Evolutionary conservation across 37 sponge, comb jelly and placozoan species (phyloP).

Genomic region (Spongia lamella): DNA sequence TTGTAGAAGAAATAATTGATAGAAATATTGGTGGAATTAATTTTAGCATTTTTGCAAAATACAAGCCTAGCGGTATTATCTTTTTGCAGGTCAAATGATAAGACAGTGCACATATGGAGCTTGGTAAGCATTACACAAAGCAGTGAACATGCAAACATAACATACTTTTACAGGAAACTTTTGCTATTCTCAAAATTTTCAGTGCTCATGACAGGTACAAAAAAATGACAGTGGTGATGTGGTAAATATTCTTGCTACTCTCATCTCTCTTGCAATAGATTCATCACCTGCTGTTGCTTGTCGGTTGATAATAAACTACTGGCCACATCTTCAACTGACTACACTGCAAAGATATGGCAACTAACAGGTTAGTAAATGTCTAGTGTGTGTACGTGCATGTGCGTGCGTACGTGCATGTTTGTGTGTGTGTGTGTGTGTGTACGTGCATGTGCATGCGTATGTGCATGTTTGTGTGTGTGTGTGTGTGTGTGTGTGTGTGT

Average conservation of each 20-base stretch:
- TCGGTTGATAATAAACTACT: neutral
- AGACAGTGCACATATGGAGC: conserved; percentile 52
- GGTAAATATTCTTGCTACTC: neutral
- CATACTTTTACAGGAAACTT: too few relatives aligned
- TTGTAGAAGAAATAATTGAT: too few relatives aligned
- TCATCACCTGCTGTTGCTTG: too few relatives aligned
- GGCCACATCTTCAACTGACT: neutral
- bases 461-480: neutral
- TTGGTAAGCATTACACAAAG: conserved; percentile 21
- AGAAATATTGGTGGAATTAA: too few relatives aligned
- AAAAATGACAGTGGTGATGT: neutral
- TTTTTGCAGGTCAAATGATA: conserved; percentile 46
- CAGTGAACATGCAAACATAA: neutral
- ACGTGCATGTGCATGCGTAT: conserved; percentile 19
- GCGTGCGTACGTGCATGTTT: conserved; percentile 12
- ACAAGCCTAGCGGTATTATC: too few relatives aligned
- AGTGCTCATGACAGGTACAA: too few relatives aligned
- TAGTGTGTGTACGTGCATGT: neutral
- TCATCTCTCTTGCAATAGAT: neutral
- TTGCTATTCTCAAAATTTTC: too few relatives aligned
- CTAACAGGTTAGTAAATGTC: neutral
- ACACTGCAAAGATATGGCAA: neutral
- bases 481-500: conserved; percentile 19
- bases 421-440: conserved; percentile 37
- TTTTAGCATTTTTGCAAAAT: too few relatives aligned